Evolutionary conservation across 2,113 vertebrate genomes (phyloP).

Genomic region (Sphaerodactylus townsendi): DNA sequence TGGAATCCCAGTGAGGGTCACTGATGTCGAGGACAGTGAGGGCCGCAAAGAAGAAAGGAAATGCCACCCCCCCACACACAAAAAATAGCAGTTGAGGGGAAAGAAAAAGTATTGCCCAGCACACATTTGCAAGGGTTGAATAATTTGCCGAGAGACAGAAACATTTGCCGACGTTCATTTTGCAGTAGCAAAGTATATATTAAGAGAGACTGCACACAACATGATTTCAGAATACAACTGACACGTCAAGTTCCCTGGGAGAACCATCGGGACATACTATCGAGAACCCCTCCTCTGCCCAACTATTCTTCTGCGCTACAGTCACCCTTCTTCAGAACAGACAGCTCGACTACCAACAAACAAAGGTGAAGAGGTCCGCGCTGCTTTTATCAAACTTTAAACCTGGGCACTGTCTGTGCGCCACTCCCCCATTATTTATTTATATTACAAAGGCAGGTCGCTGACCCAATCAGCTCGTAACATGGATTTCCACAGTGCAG

Average conservation of each 20-base stretch:
- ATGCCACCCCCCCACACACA: neutral
- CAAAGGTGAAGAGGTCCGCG: neutral
- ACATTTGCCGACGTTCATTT: neutral
- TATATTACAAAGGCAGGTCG: neutral
- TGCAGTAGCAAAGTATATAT: neutral
- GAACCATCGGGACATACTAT: neutral
- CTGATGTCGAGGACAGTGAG: neutral
- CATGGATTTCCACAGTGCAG: neutral
- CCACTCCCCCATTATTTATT: neutral
- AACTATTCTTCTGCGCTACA: neutral
- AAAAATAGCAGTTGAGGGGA: too few species aligned
- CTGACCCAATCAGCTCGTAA: neutral
- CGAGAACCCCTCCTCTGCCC: neutral
- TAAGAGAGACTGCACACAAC: neutral
- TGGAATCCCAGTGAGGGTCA: neutral
- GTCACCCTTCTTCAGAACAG: neutral
- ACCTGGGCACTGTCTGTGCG: too few species aligned
- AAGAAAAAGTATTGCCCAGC: rapidly evolving
- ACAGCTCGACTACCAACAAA: too few species aligned
- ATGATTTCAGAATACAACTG: neutral
- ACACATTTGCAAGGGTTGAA: neutral
- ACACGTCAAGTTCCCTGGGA: neutral
- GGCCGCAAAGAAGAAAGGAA: neutral
- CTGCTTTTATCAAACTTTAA: neutral
- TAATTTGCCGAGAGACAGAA: neutral